A percentile compares a stretch with the other conserved stretches of the same genome.
Conservation (phyloP, 2,113 vertebrate genomes). For the Antennarius striatus region DNA sequence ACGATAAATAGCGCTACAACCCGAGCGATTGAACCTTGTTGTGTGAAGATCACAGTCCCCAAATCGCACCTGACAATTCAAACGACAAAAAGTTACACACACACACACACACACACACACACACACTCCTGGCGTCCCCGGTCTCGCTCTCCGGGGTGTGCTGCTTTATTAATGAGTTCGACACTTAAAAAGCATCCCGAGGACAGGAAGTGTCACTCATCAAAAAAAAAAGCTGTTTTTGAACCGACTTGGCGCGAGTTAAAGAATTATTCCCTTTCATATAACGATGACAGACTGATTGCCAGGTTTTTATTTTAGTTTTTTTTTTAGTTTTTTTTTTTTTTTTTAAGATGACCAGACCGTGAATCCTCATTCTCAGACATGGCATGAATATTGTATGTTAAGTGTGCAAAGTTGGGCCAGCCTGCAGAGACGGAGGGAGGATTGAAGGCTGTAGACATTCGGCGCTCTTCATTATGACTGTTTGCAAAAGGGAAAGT, state of each 20-base stretch:
- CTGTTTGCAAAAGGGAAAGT: constrained; percentile 65
- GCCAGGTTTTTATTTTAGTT: constrained; percentile 68
- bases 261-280: constrained; percentile 97
- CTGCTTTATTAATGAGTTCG: constrained; percentile 99
- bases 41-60: constrained; percentile 91
- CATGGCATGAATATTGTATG: constrained; percentile 96
- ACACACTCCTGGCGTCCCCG: constrained; percentile 64
- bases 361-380: constrained; percentile 89
- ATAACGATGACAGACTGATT: constrained; percentile 90
- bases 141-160: constrained; percentile 85
- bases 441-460: constrained; percentile 62
- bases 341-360: constrained; percentile 91
- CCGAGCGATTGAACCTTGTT: constrained; percentile 81
- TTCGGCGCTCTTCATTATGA: constrained; percentile 61
- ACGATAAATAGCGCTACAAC: constrained; percentile 76
- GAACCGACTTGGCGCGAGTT: constrained; percentile 94
- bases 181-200: constrained; percentile 97
- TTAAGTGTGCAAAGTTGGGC: constrained; percentile 88
- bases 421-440: constrained; percentile 79
- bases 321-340: constrained; percentile 57
- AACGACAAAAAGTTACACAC: constrained; percentile 79
- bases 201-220: constrained; percentile 96
- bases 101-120: constrained; percentile 18
- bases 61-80: constrained; percentile 99
- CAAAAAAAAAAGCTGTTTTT: constrained; percentile 88